These are phyloP conservation scores for Uromys caudimaculatus DNA, from an alignment of 2,797 vertebrate species.

Conservation along the genomic window DNA sequence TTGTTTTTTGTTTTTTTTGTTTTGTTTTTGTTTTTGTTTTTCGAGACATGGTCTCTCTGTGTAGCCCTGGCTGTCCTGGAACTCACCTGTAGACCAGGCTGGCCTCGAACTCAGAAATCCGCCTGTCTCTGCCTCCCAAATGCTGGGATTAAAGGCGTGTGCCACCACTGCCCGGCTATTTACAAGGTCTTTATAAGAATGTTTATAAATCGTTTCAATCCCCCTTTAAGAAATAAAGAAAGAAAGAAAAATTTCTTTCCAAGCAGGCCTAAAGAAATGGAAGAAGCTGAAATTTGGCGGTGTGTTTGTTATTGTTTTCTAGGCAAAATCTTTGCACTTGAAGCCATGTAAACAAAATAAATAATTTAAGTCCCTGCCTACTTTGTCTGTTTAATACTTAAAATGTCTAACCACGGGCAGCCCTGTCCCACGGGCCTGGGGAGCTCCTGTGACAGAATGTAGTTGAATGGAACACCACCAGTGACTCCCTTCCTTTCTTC, in stretches of 20 bases:
- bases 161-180: too few relatives aligned
- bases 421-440: not conserved
- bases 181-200: not conserved
- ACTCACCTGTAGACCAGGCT: too few relatives aligned
- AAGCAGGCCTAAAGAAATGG: not conserved
- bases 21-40: too few relatives aligned
- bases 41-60: too few relatives aligned
- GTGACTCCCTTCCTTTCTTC: not conserved
- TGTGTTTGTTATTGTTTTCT: not conserved
- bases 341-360: not conserved
- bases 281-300: not conserved
- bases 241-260: not conserved
- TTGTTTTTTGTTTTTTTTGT: too few relatives aligned
- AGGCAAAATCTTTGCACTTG: not conserved
- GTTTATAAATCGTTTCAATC: not conserved
- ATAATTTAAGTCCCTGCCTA: not conserved
- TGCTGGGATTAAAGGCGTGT: too few relatives aligned
- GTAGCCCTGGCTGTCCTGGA: too few relatives aligned
- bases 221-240: not conserved
- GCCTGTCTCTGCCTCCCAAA: too few relatives aligned
- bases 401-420: accelerated
- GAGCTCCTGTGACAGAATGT: too few relatives aligned
- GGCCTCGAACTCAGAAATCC: too few relatives aligned
- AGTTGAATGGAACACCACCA: not conserved
- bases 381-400: not conserved